phyloP scores from a whole-genome alignment of 2,797 vertebrate species.

The Odontamblyopus lacepedii region DNA sequence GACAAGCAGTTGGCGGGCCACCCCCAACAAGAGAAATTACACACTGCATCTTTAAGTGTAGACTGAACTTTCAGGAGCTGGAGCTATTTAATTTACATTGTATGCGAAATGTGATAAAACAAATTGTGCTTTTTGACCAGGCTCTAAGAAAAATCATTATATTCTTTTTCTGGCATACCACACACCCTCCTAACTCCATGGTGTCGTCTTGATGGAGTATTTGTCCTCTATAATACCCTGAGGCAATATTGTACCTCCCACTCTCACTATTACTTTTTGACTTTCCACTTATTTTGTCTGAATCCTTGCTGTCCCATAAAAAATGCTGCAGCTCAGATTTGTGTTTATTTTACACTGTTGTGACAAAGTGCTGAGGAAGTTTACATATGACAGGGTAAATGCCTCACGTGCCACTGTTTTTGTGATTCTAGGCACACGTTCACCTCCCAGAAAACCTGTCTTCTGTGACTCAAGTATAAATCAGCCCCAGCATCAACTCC shows the following conservation, averaged over 20 bases:
- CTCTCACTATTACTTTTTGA: not conserved
- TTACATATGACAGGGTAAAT: not conserved
- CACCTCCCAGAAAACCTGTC: constrained; percentile 4
- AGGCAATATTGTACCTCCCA: too few species aligned
- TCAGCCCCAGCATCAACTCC: constrained; percentile 26
- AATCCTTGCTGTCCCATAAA: not conserved
- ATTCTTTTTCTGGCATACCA: too few species aligned
- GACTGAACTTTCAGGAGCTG: too few species aligned
- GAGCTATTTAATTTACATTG: too few species aligned
- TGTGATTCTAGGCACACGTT: constrained; percentile 16
- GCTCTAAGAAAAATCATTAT: too few species aligned
- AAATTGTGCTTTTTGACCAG: too few species aligned
- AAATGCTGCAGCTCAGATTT: not conserved
- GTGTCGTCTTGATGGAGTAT: not conserved
- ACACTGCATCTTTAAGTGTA: too few species aligned
- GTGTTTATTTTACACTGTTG: not conserved
- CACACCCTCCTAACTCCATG: too few species aligned
- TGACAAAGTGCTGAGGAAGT: not conserved
- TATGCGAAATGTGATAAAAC: too few species aligned
- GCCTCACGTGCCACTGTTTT: not conserved
- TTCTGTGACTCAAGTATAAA: constrained; percentile 17
- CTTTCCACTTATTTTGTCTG: not conserved
- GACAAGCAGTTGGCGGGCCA: too few species aligned
- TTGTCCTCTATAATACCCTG: not conserved
- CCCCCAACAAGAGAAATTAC: too few species aligned